Base-by-base conservation (phyloP, 2,888 invertebrate species). In the Tachina grossa region DNA sequence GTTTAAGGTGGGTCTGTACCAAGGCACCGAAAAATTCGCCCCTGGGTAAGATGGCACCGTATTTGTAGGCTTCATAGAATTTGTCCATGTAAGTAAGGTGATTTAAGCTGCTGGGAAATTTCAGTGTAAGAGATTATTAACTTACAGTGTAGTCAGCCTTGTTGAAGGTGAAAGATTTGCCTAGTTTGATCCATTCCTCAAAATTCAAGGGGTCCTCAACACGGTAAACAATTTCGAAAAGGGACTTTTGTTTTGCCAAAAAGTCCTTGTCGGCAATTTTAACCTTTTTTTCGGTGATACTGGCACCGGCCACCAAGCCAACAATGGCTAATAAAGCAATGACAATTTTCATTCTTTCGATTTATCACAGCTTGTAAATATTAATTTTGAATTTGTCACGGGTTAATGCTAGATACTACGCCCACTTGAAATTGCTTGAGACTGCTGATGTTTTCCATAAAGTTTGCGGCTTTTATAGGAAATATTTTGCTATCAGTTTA, bases 11-110 rank as follows among this genome's bases (percentile, higher is more conserved):
- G 49, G 90, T 89, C 86, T 90, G 87, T 22, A 89, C 90, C 87
- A 93, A 93, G 81, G 93, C 91, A 22, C 94, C 94, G 92, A 94
- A 95, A 75, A 94, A 93, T 84, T 94, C 94, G 80, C 94, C 94
- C 87, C 93, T 93, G 13, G 94, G 94, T 81, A 95, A 91, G 74
- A 94, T 91, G 31, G 93, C 94, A 68, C 93, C 89, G 13, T 88
- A 63, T 63, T 91, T 90, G 88, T 90, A 91, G 66, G 88, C 84
- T 77, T 89, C 88, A 78, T 87, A 90, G 90, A 91, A 91, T 79
- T 91, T 88, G 85, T 88, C 89, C 91, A 91, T 91, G 14, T 88
- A 84, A 68, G 10, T 43, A 9, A 51, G 3, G 2, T 9, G 0
- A 11, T 19, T 2, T 6, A 31, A 2, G 31, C 31, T 31, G 31